Evolutionary conservation across 2,113 vertebrate species (phyloP), one percentile per base, ranked within the genome.

Genomic region (Bos indicus): DNA sequence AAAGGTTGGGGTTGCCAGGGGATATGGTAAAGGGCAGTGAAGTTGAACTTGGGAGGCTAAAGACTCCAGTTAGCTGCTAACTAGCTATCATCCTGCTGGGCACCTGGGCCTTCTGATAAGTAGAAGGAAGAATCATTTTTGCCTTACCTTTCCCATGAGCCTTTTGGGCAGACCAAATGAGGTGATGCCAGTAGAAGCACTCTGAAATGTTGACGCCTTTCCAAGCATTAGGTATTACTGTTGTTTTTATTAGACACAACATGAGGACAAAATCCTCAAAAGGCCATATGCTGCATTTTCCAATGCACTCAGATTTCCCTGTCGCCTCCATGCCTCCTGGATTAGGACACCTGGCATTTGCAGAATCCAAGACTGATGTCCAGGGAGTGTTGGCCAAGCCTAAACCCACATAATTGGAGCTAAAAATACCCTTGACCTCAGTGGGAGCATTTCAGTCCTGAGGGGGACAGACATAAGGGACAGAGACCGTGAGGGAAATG

Each of bases 341-440:
- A 96, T 97, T 95, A 88, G 92, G 54, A 96, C 57, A 97, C 86
- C 90, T 95, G 95, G 92, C 88, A 90, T 95, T 95, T 98, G 92
- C 88, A 82, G 97, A 98, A 97, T 97, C 95, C 93, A 97, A 91
- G 91, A 97, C 93, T 93, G 96, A 96, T 74, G 97, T 98, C 97
- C 98, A 98, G 96, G 96, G 98, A 98, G 67, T 96, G 23, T 46
- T 98, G 97, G 98, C 97, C 89, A 98, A 98, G 97, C 97, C 90
- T 97, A 85, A 74, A 59, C 46, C 95, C 98, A 98, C 97, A 95
- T 98, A 98, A 96, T 94, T 1, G 0, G 21, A 92, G 90, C 56
- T 98, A 98, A 98, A 99, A 99, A 99, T 98, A 97, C 2, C 15
- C 60, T 74, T 96, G 56, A 71, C 52, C 17, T 96, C 91, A 93